Evolutionary conservation across 2,888 invertebrate species (phyloP), one percentile per base, ranked within the genome.

Genomic region (Platypus cylindrus): DNA sequence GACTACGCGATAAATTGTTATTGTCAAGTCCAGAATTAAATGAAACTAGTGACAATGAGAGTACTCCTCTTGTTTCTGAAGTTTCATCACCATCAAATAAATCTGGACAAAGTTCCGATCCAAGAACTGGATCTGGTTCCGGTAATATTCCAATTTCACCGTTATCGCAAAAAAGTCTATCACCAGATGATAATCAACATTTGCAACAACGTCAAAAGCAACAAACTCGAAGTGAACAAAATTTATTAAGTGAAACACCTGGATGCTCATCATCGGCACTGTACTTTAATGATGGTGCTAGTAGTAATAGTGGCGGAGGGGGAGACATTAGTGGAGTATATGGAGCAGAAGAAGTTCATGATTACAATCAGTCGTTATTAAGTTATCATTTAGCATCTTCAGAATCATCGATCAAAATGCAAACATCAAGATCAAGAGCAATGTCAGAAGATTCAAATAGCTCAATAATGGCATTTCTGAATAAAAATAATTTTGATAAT

Each of bases 51-150:
- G 77, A 77, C 53, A 78, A 78, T 54, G 80, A 80, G 52, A 72
- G 72, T 46, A 75, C 78, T 2, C 77, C 77, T 36, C 65, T 79
- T 39, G 75, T 79, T 5, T 68, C 69, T 0, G 58, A 60, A 43
- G 47, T 56, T 7, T 59, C 56, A 3, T 51, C 56, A 1, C 53
- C 56, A 5, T 52, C 54, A 14, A 51, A 48, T 34, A 51, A 48
- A 32, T 54, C 54, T 2, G 47, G 48, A 5, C 50, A 52, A 17
- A 55, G 53, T 38, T 49, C 53, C 7, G 52, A 53, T 20, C 37
- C 48, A 1, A 50, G 47, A 45, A 53, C 55, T 3, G n/a, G n/a
- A n/a, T 55, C 57, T 0, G 47, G 46, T 28, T 54, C 56, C 3
- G 50, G 45, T 20, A 53, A 52, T 40, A 45, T 51, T 30, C 53